Evolutionary conservation across 2,113 vertebrate species (phyloP).

Genomic region (Acanthochromis polyacanthus): DNA sequence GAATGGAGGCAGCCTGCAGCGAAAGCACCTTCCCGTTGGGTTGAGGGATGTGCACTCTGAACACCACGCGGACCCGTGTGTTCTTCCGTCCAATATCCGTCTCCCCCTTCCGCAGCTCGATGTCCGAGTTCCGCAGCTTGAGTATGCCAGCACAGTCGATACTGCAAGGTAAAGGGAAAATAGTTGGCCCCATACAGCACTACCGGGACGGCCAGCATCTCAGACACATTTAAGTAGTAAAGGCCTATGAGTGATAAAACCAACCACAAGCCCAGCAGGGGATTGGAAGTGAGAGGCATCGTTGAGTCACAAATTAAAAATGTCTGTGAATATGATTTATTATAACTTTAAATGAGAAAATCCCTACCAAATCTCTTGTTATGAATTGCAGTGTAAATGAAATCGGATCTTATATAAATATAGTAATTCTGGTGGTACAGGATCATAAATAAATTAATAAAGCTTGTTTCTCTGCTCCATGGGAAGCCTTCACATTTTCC

Average conservation of each 20-base stretch:
- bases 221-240: conserved; percentile 49
- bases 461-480: conserved; percentile 45
- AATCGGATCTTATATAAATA: conserved; percentile 56
- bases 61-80: conserved; percentile 96
- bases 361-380: conserved; percentile 35
- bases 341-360: conserved; percentile 53
- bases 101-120: conserved; percentile 98
- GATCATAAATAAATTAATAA: conserved; percentile 60
- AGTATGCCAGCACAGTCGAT: conserved; percentile 99
- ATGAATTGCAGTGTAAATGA: conserved; percentile 57
- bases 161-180: conserved; percentile 78
- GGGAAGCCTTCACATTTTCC: conserved; percentile 64
- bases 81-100: conserved; percentile 99
- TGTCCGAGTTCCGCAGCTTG: conserved; percentile 98
- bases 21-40: conserved; percentile 95
- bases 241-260: conserved; percentile 61
- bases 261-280: conserved; percentile 59
- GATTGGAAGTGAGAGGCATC: conserved; percentile 39
- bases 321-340: conserved; percentile 65
- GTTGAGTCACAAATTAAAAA: conserved; percentile 58
- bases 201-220: conserved; percentile 30
- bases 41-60: conserved; percentile 97
- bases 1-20: conserved; percentile 95
- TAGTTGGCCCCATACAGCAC: conserved; percentile 41
- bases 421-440: conserved; percentile 27